Evolutionary conservation across 2,113 vertebrate genomes (phyloP).

Genomic region (Numida meleagris): DNA sequence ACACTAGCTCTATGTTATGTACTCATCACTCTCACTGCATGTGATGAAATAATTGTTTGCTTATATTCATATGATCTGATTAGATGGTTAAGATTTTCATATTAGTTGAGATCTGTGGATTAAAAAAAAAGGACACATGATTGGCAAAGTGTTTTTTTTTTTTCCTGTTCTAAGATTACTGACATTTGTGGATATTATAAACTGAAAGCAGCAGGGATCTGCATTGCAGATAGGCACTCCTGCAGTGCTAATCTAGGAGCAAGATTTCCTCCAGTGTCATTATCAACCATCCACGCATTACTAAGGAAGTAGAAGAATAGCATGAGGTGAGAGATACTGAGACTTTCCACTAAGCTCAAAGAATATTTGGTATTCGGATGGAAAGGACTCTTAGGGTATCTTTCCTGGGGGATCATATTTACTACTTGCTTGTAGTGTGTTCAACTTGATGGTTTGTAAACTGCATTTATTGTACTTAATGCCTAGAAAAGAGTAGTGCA

Average conservation of each 20-base stretch:
- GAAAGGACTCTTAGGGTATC: background rate
- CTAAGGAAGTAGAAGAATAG: constrained; percentile 30
- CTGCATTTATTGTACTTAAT: constrained; percentile 55
- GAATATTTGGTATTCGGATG: constrained; percentile 33
- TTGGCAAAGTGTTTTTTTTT: accelerated
- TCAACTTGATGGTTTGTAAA: constrained; percentile 43
- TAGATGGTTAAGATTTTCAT: background rate
- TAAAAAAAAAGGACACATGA: background rate
- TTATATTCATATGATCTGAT: background rate
- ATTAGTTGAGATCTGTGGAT: background rate
- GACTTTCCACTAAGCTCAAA: background rate
- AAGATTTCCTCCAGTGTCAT: constrained; percentile 54
- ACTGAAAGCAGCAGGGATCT: constrained; percentile 53
- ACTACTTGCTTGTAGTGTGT: constrained; percentile 34
- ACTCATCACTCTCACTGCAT: background rate
- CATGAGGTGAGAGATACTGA: background rate
- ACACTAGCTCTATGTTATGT: background rate
- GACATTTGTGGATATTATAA: constrained; percentile 17
- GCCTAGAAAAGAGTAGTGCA: background rate
- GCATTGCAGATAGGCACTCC: constrained; percentile 61
- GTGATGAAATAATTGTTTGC: background rate
- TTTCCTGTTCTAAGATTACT: background rate
- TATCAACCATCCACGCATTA: constrained; percentile 35
- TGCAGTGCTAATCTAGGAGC: constrained; percentile 58
- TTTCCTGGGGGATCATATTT: constrained; percentile 29